A percentile compares a stretch with the other conserved stretches of the same genome.
Conservation (phyloP, 64 coral and sea anemone species). For the Pachyseris speciosa region DNA sequence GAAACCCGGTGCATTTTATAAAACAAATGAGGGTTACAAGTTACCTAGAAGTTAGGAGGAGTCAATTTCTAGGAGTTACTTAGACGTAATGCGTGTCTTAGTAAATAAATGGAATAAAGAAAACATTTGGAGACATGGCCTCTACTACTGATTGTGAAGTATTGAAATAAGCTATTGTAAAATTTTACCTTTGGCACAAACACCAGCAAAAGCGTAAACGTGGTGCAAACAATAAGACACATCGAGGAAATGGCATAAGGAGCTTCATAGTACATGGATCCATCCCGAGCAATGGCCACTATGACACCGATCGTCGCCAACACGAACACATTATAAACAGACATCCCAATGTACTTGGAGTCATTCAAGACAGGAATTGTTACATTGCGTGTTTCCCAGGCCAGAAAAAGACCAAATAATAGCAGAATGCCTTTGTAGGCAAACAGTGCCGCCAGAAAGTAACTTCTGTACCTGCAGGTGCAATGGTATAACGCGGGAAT, state of each 20-base stretch:
- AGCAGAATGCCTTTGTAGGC: conserved; percentile 91
- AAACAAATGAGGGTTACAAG: too few relatives aligned
- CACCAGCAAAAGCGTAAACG: conserved; percentile 85
- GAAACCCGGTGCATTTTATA: too few relatives aligned
- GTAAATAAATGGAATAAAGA: too few relatives aligned
- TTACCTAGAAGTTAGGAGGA: too few relatives aligned
- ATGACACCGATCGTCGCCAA: conserved; percentile 87
- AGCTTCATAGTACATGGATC: conserved; percentile 76
- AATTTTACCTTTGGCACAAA: conserved; percentile 98
- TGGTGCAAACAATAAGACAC: conserved; percentile 87
- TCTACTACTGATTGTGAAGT: too few relatives aligned
- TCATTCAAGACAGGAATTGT: conserved; percentile 93
- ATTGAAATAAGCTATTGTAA: too few relatives aligned
- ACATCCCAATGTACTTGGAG: conserved; percentile 98
- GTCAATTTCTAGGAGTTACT: too few relatives aligned
- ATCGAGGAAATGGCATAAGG: conserved; percentile 87
- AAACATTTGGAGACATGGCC: too few relatives aligned
- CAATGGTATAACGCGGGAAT: conserved; percentile 88
- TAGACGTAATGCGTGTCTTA: too few relatives aligned
- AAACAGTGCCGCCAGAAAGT: conserved; percentile 71
- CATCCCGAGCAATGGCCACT: conserved; percentile 74
- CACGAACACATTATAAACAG: conserved; percentile 97
- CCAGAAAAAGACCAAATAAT: conserved; percentile 96
- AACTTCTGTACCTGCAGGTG: conserved; percentile 79
- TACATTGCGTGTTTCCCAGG: conserved; percentile 96